Evolutionary conservation across 2,797 vertebrate species (phyloP).

Genomic region (Scolopax bukidnonensis): DNA sequence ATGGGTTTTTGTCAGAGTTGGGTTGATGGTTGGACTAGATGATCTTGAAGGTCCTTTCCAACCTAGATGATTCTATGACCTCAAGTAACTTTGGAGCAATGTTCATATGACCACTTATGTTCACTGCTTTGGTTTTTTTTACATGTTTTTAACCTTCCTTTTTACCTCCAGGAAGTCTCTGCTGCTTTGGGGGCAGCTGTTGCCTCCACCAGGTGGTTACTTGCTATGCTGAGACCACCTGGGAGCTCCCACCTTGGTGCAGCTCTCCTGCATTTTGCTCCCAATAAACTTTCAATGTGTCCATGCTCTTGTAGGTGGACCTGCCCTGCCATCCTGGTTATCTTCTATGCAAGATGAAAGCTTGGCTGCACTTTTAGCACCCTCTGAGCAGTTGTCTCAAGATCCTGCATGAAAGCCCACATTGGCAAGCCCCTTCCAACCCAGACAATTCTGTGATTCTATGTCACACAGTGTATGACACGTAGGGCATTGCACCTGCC

Average conservation of each 20-base stretch:
- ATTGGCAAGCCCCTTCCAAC: background rate
- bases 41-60: background rate
- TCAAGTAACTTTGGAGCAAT: background rate
- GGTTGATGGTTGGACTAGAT: too few species aligned
- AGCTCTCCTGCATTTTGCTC: background rate
- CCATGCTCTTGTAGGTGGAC: background rate
- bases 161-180: background rate
- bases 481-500: background rate
- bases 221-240: background rate
- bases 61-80: too few species aligned
- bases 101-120: background rate
- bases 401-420: background rate
- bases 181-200: background rate
- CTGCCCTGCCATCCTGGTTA: background rate
- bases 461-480: too few species aligned
- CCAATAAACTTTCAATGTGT: background rate
- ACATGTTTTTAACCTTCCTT: background rate
- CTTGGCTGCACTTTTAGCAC: background rate
- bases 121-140: background rate
- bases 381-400: background rate
- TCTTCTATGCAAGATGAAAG: background rate
- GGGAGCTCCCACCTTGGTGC: background rate
- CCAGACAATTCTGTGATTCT: too few species aligned
- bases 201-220: rapidly evolving
- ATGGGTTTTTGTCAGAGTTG: too few species aligned